Percentiles rank a stretch among this genome's conserved stretches.
Evolutionary conservation across 2,113 vertebrate genomes (phyloP).

Genomic region (Mesoclemmys tuberculata): DNA sequence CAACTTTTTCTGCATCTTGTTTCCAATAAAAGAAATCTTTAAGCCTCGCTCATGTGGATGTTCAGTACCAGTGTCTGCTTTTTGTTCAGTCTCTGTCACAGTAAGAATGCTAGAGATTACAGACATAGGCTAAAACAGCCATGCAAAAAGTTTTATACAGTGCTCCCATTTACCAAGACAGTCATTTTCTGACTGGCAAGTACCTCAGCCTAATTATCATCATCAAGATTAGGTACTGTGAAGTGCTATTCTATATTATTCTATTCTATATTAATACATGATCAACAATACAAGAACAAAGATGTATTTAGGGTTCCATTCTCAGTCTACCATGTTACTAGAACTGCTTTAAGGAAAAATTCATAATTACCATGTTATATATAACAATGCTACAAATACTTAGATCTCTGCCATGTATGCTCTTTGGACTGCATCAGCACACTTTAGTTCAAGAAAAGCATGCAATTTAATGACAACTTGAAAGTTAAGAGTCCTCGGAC

Average conservation of each 20-base stretch:
- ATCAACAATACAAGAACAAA: neutral
- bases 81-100: neutral
- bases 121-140: neutral
- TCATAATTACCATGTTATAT: neutral
- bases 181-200: neutral
- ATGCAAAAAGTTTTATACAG: neutral
- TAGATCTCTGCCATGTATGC: neutral
- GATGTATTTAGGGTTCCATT: neutral
- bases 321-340: neutral
- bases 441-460: neutral
- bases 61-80: neutral
- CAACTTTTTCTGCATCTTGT: neutral
- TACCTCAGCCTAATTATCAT: neutral
- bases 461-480: neutral
- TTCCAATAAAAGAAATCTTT: neutral
- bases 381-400: neutral
- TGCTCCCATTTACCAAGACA: neutral
- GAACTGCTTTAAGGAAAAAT: neutral
- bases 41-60: neutral
- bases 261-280: neutral
- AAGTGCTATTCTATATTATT: neutral
- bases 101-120: neutral
- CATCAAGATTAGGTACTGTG: neutral
- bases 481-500: neutral
- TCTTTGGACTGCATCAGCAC: neutral